phyloP scores from a whole-genome alignment of 2,113 vertebrate genomes.

The Rhinopomastus cyanomelas region DNA sequence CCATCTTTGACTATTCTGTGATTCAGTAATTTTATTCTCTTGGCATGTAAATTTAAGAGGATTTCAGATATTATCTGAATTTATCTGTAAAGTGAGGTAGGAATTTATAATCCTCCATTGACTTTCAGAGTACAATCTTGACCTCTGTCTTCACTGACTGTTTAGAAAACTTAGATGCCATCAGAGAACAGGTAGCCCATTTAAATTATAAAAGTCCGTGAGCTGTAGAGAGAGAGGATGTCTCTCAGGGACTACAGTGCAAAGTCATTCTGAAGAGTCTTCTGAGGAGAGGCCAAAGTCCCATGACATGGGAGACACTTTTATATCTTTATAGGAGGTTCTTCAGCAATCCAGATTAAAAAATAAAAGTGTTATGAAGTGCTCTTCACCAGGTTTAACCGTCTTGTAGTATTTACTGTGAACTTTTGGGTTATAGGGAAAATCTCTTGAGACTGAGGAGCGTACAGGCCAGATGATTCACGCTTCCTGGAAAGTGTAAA shows the following conservation, averaged over 20 bases:
- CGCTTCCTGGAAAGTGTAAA: background rate
- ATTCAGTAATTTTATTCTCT: background rate
- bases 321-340: background rate
- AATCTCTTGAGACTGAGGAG: background rate
- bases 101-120: background rate
- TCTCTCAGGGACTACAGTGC: background rate
- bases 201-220: background rate
- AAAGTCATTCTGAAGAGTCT: background rate
- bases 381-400: background rate
- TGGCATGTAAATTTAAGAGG: background rate
- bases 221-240: background rate
- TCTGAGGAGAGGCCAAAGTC: background rate
- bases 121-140: background rate
- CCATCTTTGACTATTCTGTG: rapidly evolving
- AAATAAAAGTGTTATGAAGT: background rate
- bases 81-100: background rate
- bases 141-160: background rate
- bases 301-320: background rate
- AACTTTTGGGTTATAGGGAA: background rate
- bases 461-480: background rate
- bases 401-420: background rate
- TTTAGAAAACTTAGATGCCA: background rate
- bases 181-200: background rate
- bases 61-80: background rate
- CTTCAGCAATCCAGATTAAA: background rate